Evolutionary conservation across 2,113 vertebrate species (phyloP), one percentile per base, ranked within the genome.

Genomic region (Anarrhichthys ocellatus): DNA sequence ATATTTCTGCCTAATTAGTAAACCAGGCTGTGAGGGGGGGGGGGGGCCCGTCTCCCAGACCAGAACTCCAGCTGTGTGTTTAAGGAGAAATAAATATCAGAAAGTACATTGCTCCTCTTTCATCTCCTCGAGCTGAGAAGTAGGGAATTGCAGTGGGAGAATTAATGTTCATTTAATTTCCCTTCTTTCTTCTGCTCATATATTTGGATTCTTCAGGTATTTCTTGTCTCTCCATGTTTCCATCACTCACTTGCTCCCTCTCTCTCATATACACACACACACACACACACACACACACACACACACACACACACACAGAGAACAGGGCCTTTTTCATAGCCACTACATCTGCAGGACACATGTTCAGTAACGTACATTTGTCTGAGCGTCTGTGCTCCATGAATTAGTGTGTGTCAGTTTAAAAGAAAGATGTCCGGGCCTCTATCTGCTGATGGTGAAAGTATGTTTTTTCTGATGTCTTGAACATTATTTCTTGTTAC

Each of bases 81-180:
- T 89, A 86, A 92, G 87, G 78, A 94, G 93, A 95, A 94, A 94
- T 94, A 95, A 95, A 94, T 95, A 95, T 81, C 86, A 92, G 70
- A 93, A 93, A 92, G 91, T 89, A 92, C 91, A 93, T 81, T 50
- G 63, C 75, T 81, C 29, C 83, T 92, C 93, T 95, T 96, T 96
- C 94, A 95, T 95, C 94, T 93, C 83, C 87, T 85, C 1, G 5
- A 83, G 80, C 84, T 83, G 82, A 87, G 88, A 90, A 83, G 85
- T 27, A 81, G 81, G 82, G 89, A 87, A 92, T 89, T 84, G 74
- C 84, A 87, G 81, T 50, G 78, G 87, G 84, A 90, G 87, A 94
- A 93, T 94, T 95, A 93, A 94, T 95, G 94, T 92, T 94, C 86
- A 90, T 95, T 94, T 95, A 93, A 94, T 94, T 83, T 93, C 88